Evolutionary conservation across 1,140 invertebrate species (phyloP), one percentile per base, ranked within the genome.

Genomic region (Sinella curviseta): DNA sequence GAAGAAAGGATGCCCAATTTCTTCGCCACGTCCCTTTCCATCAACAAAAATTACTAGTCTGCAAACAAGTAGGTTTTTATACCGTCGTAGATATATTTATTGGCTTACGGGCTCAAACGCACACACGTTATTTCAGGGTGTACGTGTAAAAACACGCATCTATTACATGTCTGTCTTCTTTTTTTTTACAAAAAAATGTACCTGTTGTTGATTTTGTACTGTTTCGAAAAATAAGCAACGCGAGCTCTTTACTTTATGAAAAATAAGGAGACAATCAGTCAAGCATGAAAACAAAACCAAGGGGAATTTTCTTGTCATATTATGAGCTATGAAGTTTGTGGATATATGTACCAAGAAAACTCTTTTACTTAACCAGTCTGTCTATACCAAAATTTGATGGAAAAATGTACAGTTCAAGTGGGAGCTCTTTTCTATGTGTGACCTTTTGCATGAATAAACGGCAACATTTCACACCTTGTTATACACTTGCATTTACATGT

Each of bases 1-100:
- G 65, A 70, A 33, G 26, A 70, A 70, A 70, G 65, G 65, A 70
- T 70, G 65, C 30, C n/a, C 65, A 33, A 70, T 70, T 70, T 70
- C 65, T 70, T 70, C 65, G n/a, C 65, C 65, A 70, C 65, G 65
- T 70, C 65, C 65, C 31, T 70, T 70, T 70, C 65, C 65, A 70
- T 70, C 65, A 70, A 70, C 65, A 70, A 33, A 70, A 70, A 70
- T 70, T 70, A 70, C 65, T 31, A 31, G 65, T 70, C 65, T 70
- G 65, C 65, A 70, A 70, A 70, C 65, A 70, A 70, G 65, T 14
- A 8, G 14, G 65, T 70, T 70, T 65, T 65, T 14, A 70, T 33
- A 4, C 65, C 65, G 24, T 70, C 12, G 39, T 48, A 48, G 20
- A 70, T 70, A 24, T 30, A 33, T 70, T 8, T 24, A 70, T 12